Conservation (phyloP, 2,113 vertebrate species). For the Rhagologus leucostigma region DNA sequence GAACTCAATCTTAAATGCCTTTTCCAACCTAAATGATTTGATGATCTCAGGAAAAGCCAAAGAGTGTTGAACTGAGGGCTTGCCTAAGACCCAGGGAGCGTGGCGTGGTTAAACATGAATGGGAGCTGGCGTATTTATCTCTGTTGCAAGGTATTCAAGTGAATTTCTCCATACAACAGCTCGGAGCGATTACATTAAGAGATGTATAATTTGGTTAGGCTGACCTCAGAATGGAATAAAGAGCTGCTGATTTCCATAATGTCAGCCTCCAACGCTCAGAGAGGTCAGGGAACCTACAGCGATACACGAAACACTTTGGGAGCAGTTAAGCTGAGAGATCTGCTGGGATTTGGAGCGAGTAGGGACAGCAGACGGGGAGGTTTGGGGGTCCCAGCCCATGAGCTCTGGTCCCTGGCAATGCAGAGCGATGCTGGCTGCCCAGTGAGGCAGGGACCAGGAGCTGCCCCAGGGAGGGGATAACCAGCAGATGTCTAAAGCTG, state of each 20-base stretch:
- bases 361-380: background rate
- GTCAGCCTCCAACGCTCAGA: background rate
- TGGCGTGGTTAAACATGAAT: background rate
- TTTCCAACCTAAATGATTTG: background rate
- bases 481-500: background rate
- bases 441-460: fast-evolving
- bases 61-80: background rate
- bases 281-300: conserved; percentile 49
- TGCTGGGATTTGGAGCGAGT: background rate
- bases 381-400: background rate
- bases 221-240: conserved; percentile 68
- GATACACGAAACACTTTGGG: conserved; percentile 26
- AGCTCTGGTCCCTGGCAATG: background rate
- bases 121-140: conserved; percentile 20
- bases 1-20: background rate
- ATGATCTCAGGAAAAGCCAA: background rate
- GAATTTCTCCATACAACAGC: conserved; percentile 47
- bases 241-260: conserved; percentile 71
- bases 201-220: conserved; percentile 61
- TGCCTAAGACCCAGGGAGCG: background rate
- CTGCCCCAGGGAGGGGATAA: background rate
- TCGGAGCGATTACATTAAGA: conserved; percentile 47
- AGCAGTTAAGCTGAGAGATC: background rate
- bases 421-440: background rate
- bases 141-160: conserved; percentile 38